Conservation (phyloP, 2,113 vertebrate genomes). For the Tricholaema leucomelas region DNA sequence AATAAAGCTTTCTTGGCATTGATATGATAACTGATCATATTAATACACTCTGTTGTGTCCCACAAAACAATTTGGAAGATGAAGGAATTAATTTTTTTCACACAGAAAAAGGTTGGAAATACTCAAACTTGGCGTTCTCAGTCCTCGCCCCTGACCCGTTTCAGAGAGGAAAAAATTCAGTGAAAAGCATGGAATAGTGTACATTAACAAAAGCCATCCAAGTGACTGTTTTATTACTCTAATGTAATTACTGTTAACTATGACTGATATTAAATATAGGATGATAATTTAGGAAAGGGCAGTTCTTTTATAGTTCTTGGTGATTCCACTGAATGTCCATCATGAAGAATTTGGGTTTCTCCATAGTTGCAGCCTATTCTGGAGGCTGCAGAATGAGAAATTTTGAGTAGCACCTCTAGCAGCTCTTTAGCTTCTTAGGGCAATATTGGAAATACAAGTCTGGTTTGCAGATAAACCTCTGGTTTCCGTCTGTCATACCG, state of each 20-base stretch:
- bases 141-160: not conserved
- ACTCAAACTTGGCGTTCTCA: not conserved
- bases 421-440: not conserved
- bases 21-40: not conserved
- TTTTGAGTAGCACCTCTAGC: not conserved
- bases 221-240: not conserved
- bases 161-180: not conserved
- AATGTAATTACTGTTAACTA: not conserved
- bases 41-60: not conserved
- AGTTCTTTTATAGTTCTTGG: not conserved
- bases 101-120: not conserved
- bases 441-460: not conserved
- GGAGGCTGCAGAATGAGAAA: not conserved
- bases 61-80: not conserved
- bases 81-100: not conserved
- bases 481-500: not conserved
- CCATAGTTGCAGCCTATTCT: not conserved
- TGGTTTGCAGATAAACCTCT: not conserved
- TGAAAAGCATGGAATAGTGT: not conserved
- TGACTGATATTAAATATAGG: not conserved
- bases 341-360: not conserved
- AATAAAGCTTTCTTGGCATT: not conserved
- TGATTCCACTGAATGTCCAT: accelerated
- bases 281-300: not conserved
- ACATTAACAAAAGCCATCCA: not conserved